Evolutionary conservation across 2,888 invertebrate species (phyloP).

Genomic region (Xiphydria camelus): DNA sequence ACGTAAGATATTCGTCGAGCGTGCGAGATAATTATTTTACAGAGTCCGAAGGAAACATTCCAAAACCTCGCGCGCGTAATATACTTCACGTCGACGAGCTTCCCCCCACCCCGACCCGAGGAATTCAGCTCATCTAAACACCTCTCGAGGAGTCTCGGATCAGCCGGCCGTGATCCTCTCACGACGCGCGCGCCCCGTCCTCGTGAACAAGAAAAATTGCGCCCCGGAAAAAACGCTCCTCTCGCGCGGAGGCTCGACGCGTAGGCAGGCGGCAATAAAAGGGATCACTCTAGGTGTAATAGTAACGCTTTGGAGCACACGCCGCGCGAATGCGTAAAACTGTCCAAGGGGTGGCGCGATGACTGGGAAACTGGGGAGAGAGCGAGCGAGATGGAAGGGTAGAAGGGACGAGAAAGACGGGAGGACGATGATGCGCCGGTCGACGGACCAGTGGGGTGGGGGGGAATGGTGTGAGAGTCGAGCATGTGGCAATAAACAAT

Average conservation of each 20-base stretch:
- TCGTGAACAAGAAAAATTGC: no score
- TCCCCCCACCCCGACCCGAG: no score
- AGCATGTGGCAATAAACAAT: constrained; percentile 50
- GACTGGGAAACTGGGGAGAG: neutral
- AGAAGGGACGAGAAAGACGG: constrained; percentile 1
- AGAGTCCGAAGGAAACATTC: no score
- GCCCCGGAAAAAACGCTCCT: no score
- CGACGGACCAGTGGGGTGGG: constrained; percentile 9
- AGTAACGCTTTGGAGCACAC: constrained; percentile 25
- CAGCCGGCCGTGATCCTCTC: no score
- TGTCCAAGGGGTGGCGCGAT: neutral
- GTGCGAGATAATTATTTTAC: no score
- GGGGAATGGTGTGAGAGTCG: constrained; percentile 35
- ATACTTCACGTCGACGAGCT: no score
- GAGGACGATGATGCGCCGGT: constrained; percentile 23
- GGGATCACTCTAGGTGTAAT: constrained; percentile 30
- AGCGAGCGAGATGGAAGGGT: neutral
- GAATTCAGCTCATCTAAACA: no score
- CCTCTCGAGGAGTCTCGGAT: no score
- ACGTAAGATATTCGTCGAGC: no score
- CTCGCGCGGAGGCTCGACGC: constrained; percentile 37
- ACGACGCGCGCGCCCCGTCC: no score
- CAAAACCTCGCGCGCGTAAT: no score
- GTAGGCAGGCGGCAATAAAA: constrained; percentile 38
- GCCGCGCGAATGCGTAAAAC: constrained; percentile 21